Evolutionary conservation across 2,797 vertebrate genomes (phyloP), one percentile per base, ranked within the genome.

Genomic region (Pseudopleuronectes americanus): DNA sequence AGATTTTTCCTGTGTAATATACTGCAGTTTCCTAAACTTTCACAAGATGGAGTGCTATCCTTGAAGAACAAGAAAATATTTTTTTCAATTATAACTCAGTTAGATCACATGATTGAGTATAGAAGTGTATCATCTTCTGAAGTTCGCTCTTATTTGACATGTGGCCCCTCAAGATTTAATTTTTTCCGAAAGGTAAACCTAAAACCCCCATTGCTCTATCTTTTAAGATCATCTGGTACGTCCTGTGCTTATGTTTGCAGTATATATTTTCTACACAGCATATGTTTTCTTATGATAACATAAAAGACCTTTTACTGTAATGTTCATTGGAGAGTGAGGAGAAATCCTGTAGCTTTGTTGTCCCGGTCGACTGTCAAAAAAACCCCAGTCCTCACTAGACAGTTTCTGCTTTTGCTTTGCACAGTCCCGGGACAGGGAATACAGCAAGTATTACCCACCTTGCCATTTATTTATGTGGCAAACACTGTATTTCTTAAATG

Each of bases 31-130:
- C 69, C 55, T 24, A 65, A 81, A 76, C 26, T 4, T 60, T 62
- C 84, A 88, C 58, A 69, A 89, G 87, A 71, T 84, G 87, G 83
- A 6, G 84, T 56, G 2, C 68, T 87, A 14, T 1, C n/a, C 8
- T 45, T 65, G 53, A 61, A 68, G 49, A 61, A 57, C 45, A 13
- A 23, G 9, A 55, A 52, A 22, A 23, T 23, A 4, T 12, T 52
- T 14, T 23, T 22, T 52, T 23, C 22, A 21, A 48, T 48, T 48
- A 9, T 7, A 16, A 13, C 14, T 17, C 52, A 8, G 52, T 26
- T 54, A 24, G 13, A 14, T 41, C 28, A 26, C 36, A 48, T 22
- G 14, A 19, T 2, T 49, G 17, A 71, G 6, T 3, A 21, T 19
- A 10, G 36, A 22, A 22, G 12, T 66, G 21, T 3, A 54, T 36